phyloP scores from a whole-genome alignment of 1,140 invertebrate genomes.

The Bombus waltoni region DNA sequence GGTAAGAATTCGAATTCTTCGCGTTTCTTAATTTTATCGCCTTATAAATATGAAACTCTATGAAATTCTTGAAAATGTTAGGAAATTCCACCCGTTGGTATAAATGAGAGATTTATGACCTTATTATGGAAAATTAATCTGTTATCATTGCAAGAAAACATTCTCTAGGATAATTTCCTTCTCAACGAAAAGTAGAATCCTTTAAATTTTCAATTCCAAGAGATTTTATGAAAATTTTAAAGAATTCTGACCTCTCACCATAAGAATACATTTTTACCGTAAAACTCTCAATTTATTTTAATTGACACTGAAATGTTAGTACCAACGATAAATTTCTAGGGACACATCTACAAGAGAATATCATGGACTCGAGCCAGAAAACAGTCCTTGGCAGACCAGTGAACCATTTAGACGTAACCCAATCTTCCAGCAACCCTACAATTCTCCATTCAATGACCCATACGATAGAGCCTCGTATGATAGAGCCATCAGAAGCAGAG shows the following conservation, averaged over 20 bases:
- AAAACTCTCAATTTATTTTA: neutral
- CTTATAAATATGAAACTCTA: neutral
- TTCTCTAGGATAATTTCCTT: too few relatives aligned
- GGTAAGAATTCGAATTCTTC: constrained; percentile 37
- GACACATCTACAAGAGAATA: neutral
- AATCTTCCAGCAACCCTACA: neutral
- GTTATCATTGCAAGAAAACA: too few relatives aligned
- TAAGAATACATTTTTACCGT: too few relatives aligned
- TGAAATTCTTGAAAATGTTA: neutral
- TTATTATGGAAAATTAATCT: too few relatives aligned
- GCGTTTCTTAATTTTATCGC: neutral
- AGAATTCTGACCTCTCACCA: too few relatives aligned
- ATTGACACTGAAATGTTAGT: neutral
- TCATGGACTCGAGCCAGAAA: neutral
- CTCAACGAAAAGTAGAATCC: too few relatives aligned
- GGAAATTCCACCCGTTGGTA: neutral
- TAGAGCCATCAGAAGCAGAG: constrained; percentile 30
- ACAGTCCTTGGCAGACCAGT: neutral
- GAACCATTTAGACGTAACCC: neutral
- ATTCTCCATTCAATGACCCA: neutral
- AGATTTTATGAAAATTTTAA: too few relatives aligned
- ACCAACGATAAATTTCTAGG: neutral
- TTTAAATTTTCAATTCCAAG: too few relatives aligned
- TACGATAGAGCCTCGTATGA: neutral
- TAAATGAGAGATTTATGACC: too few relatives aligned